Base-by-base conservation (phyloP, 2,113 vertebrate genomes). In the Oncorhynchus keta region DNA sequence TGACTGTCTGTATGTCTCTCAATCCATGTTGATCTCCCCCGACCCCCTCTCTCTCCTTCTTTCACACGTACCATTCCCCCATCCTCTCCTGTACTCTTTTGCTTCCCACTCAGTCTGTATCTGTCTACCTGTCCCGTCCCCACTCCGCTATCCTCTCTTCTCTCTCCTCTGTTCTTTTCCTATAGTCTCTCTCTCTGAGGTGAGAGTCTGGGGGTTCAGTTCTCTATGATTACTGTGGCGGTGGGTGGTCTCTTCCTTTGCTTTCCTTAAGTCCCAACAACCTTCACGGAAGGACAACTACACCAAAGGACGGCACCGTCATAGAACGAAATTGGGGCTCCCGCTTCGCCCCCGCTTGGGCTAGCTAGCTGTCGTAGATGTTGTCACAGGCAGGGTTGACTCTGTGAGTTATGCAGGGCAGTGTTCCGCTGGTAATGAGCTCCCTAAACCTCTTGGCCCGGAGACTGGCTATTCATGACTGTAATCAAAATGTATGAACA, bases 401-500 rank as follows among this genome's bases (percentile, higher is more conserved):
- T 61, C 45, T 24, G 12, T 48, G 62, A 75, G 62, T 85, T 85
- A 72, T 82, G 77, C 75, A 70, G 70, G 61, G 5, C 65, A 61
- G 72, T 83, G 77, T 71, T 75, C 75, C 16, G 28, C 30, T 74
- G 70, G 68, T 86, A 87, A 87, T 82, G 80, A 85, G 80, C 71
- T 67, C 51, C 79, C 48, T 12, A 70, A 84, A 81, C 74, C 74
- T 80, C 76, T 16, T 28, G 61, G 32, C 59, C 76, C 9, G 49
- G 26, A 32, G 30, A 3, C 59, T 35, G 20, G 76, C 80, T 69
- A 20, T 76, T 81, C 73, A 80, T 73, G 77, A 80, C 79, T 68
- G 73, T 76, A 82, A 86, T 89, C 86, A 87, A 88, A 84, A 91
- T 90, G 80, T 83, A 81, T 89, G 82, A 90, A 82, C 77, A 78